A percentile compares a stretch with the other conserved stretches of the same genome.
These are phyloP conservation scores for Diaphora mendica DNA, from an alignment of 2,888 invertebrate species.

Conservation along the genomic window DNA sequence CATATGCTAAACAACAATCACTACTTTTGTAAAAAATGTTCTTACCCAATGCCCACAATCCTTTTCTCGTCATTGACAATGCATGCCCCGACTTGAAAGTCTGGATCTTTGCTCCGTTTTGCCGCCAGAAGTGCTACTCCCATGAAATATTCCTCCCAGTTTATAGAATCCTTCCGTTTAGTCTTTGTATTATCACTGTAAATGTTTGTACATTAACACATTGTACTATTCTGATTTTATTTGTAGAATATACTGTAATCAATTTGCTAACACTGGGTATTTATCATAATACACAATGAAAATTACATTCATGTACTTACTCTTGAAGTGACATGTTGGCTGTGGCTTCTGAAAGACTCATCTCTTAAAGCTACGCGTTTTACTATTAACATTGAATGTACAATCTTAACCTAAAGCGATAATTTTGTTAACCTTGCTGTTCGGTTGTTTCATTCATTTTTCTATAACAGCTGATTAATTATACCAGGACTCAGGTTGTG, in stretches of 20 bases:
- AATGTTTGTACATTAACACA: neutral
- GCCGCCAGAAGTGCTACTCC: conserved; percentile 95
- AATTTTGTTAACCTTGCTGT: neutral
- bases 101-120: conserved; percentile 97
- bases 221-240: neutral
- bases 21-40: neutral
- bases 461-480: neutral
- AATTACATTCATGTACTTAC: conserved; percentile 23
- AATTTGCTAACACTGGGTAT: neutral
- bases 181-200: conserved; percentile 33
- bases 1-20: neutral
- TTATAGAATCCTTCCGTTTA: conserved; percentile 89
- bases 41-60: conserved; percentile 94
- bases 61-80: conserved; percentile 94
- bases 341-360: conserved; percentile 36
- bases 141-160: conserved; percentile 99
- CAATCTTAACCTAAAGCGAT: neutral
- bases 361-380: neutral
- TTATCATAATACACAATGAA: neutral
- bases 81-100: conserved; percentile 97
- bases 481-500: too few relatives aligned
- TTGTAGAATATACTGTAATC: neutral
- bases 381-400: neutral
- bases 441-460: neutral
- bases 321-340: conserved; percentile 35